Conservation (phyloP, 2,888 invertebrate species). For the Malachius bipustulatus region DNA sequence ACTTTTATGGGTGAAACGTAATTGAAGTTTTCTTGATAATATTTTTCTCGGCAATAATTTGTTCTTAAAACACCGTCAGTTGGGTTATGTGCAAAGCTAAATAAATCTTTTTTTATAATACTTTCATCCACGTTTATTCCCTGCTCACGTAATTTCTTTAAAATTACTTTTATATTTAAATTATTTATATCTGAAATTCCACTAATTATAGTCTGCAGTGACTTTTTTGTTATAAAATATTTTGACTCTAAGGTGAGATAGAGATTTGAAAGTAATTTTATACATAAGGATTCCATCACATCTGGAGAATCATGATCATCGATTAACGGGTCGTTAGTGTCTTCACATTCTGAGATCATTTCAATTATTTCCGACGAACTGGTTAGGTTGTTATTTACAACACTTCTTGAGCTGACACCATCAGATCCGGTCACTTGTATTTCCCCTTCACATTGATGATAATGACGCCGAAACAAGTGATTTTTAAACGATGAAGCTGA, state of each 20-base stretch:
- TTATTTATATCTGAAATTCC: slow-evolving; percentile 5
- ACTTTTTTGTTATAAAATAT: slow-evolving; percentile 4
- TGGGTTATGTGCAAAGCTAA: neutral
- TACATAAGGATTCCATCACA: too few relatives aligned
- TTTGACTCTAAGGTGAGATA: slow-evolving; percentile 7
- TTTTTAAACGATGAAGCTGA: too few relatives aligned
- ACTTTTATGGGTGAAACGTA: slow-evolving; percentile 9
- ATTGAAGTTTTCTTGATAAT: slow-evolving; percentile 8
- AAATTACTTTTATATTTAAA: slow-evolving; percentile 5
- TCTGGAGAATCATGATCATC: too few relatives aligned
- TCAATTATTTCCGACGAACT: too few relatives aligned
- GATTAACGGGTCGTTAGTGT: too few relatives aligned
- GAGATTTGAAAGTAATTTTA: slow-evolving; percentile 3
- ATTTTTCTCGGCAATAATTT: slow-evolving; percentile 9
- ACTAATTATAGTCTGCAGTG: slow-evolving; percentile 4
- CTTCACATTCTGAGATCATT: too few relatives aligned
- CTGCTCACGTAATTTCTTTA: slow-evolving; percentile 5
- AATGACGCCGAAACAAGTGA: too few relatives aligned
- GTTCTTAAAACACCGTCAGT: neutral
- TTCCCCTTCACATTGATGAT: too few relatives aligned
- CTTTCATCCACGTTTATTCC: neutral
- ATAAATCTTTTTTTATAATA: neutral
- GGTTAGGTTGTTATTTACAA: too few relatives aligned
- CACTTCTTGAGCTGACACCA: too few relatives aligned
- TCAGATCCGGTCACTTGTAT: too few relatives aligned